phyloP scores from a whole-genome alignment of 2,113 vertebrate species.

The Sisor rabdophorus region DNA sequence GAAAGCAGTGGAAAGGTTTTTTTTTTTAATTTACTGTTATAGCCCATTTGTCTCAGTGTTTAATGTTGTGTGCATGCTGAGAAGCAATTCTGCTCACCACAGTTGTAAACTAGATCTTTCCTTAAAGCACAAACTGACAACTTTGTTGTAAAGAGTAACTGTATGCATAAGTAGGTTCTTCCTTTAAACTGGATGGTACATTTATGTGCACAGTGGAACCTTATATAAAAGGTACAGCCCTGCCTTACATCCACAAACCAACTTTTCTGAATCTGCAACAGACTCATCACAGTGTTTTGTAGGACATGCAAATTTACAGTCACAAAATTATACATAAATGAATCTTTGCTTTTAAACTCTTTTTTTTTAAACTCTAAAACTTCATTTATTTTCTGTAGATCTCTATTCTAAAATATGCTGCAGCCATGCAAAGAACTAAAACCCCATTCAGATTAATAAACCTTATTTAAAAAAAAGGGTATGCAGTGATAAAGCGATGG shows the following conservation, averaged over 20 bases:
- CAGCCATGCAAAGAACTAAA: constrained; percentile 44
- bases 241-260: not conserved
- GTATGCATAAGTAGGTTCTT: not conserved
- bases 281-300: constrained; percentile 4
- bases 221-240: not conserved
- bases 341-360: constrained; percentile 49
- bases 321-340: no score
- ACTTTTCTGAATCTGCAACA: constrained; percentile 1
- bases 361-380: constrained; percentile 32
- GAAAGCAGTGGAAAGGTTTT: no score
- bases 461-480: constrained; percentile 47
- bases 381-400: constrained; percentile 39
- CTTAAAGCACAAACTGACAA: not conserved
- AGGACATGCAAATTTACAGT: constrained; percentile 36
- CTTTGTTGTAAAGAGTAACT: not conserved
- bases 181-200: not conserved
- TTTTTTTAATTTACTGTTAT: no score
- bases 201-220: not conserved
- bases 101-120: not conserved
- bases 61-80: not conserved
- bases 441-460: constrained; percentile 52
- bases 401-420: not conserved
- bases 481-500: constrained; percentile 30
- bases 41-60: no score
- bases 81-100: not conserved